Percentiles rank a stretch among this genome's conserved stretches.
Conservation (phyloP, 2,113 vertebrate species). For the Pygoscelis adeliae region DNA sequence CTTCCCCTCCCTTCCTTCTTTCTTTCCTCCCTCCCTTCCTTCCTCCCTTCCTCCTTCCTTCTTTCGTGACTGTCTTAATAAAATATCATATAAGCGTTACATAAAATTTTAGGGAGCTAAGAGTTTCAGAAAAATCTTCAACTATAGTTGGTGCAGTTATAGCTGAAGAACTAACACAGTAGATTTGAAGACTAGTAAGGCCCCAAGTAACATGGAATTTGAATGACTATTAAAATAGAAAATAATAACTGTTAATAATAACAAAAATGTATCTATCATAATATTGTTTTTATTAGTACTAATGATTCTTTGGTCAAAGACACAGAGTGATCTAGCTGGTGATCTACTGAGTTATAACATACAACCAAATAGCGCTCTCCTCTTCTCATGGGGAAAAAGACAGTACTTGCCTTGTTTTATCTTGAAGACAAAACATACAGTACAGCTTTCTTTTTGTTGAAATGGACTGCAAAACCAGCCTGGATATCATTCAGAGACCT, state of each 20-base stretch:
- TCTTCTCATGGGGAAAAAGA: background rate
- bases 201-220: background rate
- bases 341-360: accelerated
- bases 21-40: background rate
- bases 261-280: background rate
- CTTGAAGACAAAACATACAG: background rate
- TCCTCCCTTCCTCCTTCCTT: background rate
- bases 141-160: background rate
- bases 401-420: background rate
- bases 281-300: background rate
- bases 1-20: background rate
- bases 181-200: background rate
- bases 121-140: background rate
- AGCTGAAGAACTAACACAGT: background rate
- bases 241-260: background rate
- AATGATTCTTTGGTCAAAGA: background rate
- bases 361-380: background rate
- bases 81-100: background rate
- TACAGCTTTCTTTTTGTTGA: background rate
- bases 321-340: background rate
- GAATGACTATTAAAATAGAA: background rate
- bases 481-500: background rate
- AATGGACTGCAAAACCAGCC: background rate
- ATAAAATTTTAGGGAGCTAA: background rate
- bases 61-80: background rate